phyloP scores from a whole-genome alignment of 2,113 vertebrate species.

The Cololabis saira region DNA sequence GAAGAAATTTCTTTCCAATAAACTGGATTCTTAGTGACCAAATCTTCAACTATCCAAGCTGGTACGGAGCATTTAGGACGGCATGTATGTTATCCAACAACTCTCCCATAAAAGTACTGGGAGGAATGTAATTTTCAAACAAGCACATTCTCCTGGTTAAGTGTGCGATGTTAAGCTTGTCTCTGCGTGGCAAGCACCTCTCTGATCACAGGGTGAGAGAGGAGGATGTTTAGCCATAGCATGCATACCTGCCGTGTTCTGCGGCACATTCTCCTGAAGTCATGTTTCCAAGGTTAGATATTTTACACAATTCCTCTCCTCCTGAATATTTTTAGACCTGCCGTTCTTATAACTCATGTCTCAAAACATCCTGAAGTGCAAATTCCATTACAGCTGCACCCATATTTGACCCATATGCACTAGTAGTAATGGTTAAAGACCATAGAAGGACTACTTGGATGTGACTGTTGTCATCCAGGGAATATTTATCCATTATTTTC shows the following conservation, averaged over 20 bases:
- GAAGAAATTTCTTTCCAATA: too few relatives aligned
- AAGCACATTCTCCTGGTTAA: constrained; percentile 75
- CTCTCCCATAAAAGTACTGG: constrained; percentile 72
- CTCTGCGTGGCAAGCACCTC: constrained; percentile 47
- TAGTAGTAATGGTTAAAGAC: not conserved
- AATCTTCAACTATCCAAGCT: constrained; percentile 2
- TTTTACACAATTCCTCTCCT: constrained; percentile 14
- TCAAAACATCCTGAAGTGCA: constrained; percentile 4
- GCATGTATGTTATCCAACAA: constrained; percentile 62
- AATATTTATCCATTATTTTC: too few relatives aligned
- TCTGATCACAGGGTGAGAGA: constrained; percentile 56
- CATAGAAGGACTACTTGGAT: not conserved
- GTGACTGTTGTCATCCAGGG: not conserved
- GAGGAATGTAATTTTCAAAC: constrained; percentile 82
- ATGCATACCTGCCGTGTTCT: constrained; percentile 71
- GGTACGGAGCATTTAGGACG: constrained; percentile 27
- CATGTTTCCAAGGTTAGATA: constrained; percentile 44
- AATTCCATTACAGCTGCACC: constrained; percentile 10
- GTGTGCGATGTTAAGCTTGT: constrained; percentile 51
- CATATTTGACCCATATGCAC: constrained; percentile 3
- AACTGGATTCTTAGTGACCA: too few relatives aligned
- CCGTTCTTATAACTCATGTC: constrained; percentile 13
- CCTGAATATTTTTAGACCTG: constrained; percentile 48
- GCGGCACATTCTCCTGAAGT: constrained; percentile 45
- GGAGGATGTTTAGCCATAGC: constrained; percentile 73